Evolutionary conservation across 2,113 vertebrate species (phyloP), one percentile per base, ranked within the genome.

Genomic region (Emydura subglobosa): DNA sequence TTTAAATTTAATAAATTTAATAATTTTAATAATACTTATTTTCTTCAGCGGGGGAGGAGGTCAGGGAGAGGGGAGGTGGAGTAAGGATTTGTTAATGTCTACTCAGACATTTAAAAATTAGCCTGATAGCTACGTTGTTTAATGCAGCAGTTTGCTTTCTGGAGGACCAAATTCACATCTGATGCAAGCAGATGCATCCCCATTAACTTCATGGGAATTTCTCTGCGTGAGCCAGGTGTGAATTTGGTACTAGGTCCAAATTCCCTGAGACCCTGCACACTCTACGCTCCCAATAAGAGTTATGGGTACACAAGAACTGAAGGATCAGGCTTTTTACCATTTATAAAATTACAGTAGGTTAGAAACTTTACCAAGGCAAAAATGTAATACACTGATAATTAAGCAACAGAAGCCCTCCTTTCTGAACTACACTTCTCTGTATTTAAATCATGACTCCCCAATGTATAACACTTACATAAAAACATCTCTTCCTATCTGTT

Each of bases 331-430:
- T 76, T 25, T 44, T 44, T 44, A 72, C 22, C 22, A 49, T 85
- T 92, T 91, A 91, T 83, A 84, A 47, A 24, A 65, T 65, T 44
- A 27, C 14, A 74, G 12, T 21, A 94, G 87, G 50, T 39, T 39
- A 96, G 61, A 95, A 96, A 94, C 50, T 44, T 86, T 27, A 94
- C 24, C 25, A 72, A 89, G 85, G 72, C 49, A 93, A 53, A 91
- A 88, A 85, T 53, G 47, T 42, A 88, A 88, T 12, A 86, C 34
- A 79, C 13, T 82, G 8, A 1, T 29, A 82, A 27, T 10, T 74
- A 91, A 91, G 87, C n/a, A 79, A 92, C 53, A 93, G 85, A 82
- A 94, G 85, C 68, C 78, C 54, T 44, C 34, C 27, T 61, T 90
- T 82, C 88, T 87, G 76, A 91, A 90, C 49, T 90, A 80, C 1